These are phyloP conservation scores for Zele albiditarsus DNA, from an alignment of 2,888 invertebrate genomes.

Conservation along the genomic window DNA sequence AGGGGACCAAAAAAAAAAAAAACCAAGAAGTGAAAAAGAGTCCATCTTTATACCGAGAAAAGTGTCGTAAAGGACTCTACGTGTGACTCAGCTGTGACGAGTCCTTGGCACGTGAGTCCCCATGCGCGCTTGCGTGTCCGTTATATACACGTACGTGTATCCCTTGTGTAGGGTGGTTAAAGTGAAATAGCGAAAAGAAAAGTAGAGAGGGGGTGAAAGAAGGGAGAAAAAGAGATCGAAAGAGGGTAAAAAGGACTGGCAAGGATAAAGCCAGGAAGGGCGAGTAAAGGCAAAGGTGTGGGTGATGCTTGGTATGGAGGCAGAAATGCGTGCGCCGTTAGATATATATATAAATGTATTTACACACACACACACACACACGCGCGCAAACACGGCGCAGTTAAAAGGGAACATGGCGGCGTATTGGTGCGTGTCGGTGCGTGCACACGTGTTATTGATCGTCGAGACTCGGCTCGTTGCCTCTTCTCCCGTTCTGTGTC, in stretches of 20 bases:
- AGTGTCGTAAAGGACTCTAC: not conserved
- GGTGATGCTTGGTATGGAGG: constrained; percentile 23
- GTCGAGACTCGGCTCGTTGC: constrained; percentile 56
- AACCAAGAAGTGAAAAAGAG: not conserved
- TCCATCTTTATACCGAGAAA: not conserved
- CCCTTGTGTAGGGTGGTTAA: not conserved
- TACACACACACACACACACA: not conserved
- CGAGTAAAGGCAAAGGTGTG: constrained; percentile 29
- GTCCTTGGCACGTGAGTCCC: constrained; percentile 3
- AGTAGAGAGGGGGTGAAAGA: not conserved
- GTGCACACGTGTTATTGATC: constrained; percentile 72
- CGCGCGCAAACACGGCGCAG: constrained; percentile 10
- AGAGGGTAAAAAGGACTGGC: not conserved
- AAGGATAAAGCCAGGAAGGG: constrained; percentile 25
- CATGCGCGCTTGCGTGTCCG: not conserved
- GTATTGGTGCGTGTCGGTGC: constrained; percentile 65
- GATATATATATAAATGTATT: not conserved
- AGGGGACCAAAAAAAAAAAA: too few species aligned
- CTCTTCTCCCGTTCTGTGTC: constrained; percentile 14
- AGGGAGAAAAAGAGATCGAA: constrained; percentile 23
- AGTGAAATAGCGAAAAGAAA: constrained; percentile 1
- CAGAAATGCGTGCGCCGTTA: constrained; percentile 41
- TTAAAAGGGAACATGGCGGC: constrained; percentile 13
- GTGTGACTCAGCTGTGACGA: constrained; percentile 1
- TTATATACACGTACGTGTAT: not conserved